Evolutionary conservation across 2,113 vertebrate species (phyloP), one percentile per base, ranked within the genome.

Genomic region (Oncorhynchus clarkii): DNA sequence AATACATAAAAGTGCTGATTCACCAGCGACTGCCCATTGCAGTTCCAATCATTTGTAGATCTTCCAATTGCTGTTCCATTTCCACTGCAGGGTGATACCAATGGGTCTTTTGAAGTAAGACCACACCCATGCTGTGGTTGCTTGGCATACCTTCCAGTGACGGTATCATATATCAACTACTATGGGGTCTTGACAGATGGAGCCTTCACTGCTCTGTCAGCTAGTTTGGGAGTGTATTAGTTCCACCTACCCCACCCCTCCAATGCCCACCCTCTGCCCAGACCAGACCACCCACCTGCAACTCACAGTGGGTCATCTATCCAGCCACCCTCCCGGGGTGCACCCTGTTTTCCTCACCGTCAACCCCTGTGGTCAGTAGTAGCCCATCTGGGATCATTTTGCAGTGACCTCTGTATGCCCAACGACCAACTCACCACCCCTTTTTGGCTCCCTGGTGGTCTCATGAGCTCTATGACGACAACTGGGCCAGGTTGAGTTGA

Each of bases 211-310:
- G 45, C 75, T 49, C 72, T 74, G 70, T 81, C 62, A 71, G 26
- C 59, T 72, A 49, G 75, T 77, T 31, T 27, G 57, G 62, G 31
- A 80, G 60, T 68, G 64, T 73, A 14, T 57, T 14, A 59, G 74
- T 69, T 54, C 69, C 27, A 70, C 64, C 51, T 45, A 16, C 62
- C 22, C 20, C 49, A 22, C 14, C 31, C 66, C 24, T 51, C 54
- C 18, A n/a, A 22, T 5, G 34, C 20, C n/a, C 5, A 72, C 45
- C 31, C 39, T 65, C 70, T 20, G 27, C 24, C 64, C 70, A 29
- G 45, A n/a, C 66, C 54, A 86, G 76, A 62, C 84, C 87, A 77
- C 86, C 84, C 78, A 85, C 84, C 68, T 48, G 72, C 71, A 45
- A 45, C 9, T 79, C 54, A 76, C 75, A 74, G 69, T 65, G 31